These are phyloP conservation scores for Meandrina meandrites DNA, from an alignment of 92 coral and sea anemone genomes.

Conservation along the genomic window DNA sequence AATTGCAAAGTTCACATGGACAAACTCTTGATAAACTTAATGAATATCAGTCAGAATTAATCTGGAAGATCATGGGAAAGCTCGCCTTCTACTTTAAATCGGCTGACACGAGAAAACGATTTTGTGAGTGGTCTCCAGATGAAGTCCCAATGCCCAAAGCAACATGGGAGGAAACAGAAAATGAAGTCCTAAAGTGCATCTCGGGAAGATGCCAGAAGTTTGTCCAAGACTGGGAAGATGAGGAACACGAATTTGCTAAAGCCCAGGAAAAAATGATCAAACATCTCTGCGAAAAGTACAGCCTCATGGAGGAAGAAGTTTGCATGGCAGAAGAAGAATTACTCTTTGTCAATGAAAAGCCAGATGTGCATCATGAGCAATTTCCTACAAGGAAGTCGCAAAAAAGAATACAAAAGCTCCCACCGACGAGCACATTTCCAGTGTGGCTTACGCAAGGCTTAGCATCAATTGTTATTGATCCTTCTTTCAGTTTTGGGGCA, in stretches of 20 bases:
- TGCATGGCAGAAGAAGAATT: constrained; percentile 8
- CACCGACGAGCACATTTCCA: background rate
- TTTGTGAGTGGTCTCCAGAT: constrained; percentile 11
- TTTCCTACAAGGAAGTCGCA: too few species aligned
- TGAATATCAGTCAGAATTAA: background rate
- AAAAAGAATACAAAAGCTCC: too few species aligned
- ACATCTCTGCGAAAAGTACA: background rate
- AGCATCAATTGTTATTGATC: constrained; percentile 10
- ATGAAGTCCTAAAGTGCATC: constrained; percentile 3
- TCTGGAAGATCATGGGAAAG: background rate
- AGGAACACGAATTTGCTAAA: constrained; percentile 1
- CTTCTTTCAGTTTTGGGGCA: background rate
- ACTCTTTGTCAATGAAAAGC: background rate
- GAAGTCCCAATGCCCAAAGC: background rate
- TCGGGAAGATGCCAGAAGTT: constrained; percentile 12
- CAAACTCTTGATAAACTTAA: constrained; percentile 5
- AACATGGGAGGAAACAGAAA: constrained; percentile 15
- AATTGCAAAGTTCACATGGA: background rate
- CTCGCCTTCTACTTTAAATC: background rate
- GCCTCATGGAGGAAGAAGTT: constrained; percentile 17
- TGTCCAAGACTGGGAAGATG: constrained; percentile 25
- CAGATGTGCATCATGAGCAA: too few species aligned
- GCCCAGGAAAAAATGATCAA: background rate
- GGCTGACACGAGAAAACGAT: background rate
- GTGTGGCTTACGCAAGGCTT: constrained; percentile 29